Base-by-base conservation (phyloP, 2,113 vertebrate genomes). In the Physeter macrocephalus region DNA sequence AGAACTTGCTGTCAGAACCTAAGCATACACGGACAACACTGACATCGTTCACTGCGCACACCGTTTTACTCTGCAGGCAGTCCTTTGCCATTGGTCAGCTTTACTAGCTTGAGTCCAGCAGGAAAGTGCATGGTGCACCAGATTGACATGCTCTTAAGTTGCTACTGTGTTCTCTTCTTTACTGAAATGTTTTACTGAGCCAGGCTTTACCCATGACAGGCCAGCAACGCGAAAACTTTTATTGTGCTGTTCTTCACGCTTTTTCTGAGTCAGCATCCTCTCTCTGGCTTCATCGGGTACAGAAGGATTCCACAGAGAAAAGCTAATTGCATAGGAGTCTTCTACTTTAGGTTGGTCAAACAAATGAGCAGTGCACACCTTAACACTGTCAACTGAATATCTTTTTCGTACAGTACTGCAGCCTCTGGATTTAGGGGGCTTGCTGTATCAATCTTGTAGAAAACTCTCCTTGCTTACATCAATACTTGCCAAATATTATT, bases 401-500 rank as follows among this genome's bases (percentile, higher is more conserved):
- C 99, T 97, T 99, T 99, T 86, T 99, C 99, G 96, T 99, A 99
- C 99, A 99, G 98, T 59, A 99, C 99, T 93, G 99, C 99, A 98
- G 99, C 99, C 96, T 99, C 99, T 10, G 99, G 99, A 97, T 99
- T 99, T 78, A 99, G 98, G 84, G 99, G 99, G 93, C 98, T 99
- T 11, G 98, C 95, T 3, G 99, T 99, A 96, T 99, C 99, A 71
- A 99, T 99, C 99, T 99, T 99, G 98, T 99, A 99, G 99, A 99
- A 99, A 97, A 99, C 98, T 59, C 99, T 99, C 85, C 99, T 98
- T 74, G 99, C 99, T 0, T 99, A 99, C 99, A 99, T 99, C 77
- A 99, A 93, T 34, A 99, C 99, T 97, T 99, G 99, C 99, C 99
- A 99, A 97, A 99, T 99, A 98, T 99, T 99, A 96, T 99, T 99